Conservation (phyloP, 2,797 vertebrate species). For the Spinus pinus region DNA sequence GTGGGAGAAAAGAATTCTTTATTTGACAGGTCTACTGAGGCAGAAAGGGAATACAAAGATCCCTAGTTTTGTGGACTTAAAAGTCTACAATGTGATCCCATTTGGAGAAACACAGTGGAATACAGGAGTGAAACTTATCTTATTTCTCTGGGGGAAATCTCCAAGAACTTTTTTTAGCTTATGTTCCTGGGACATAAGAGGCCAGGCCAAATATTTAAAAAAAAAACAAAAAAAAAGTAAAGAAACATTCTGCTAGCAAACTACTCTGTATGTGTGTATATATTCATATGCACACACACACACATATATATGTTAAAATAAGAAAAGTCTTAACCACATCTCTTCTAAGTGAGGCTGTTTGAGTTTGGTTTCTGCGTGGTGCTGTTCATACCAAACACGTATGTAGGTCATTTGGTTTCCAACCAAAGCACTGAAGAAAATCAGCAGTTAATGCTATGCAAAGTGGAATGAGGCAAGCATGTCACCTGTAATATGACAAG, state of each 20-base stretch:
- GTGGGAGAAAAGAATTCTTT: background rate
- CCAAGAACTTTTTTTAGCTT: background rate
- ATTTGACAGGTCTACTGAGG: background rate
- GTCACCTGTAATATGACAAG: slow-evolving; percentile 22
- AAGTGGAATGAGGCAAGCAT: background rate
- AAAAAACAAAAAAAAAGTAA: background rate
- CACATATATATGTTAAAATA: background rate
- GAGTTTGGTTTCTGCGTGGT: background rate
- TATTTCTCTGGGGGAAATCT: background rate
- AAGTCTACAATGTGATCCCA: background rate
- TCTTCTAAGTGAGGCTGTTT: background rate
- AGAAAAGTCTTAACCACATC: background rate
- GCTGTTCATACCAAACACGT: background rate
- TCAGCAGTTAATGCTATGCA: background rate
- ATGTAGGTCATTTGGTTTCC: background rate
- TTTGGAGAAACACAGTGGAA: background rate
- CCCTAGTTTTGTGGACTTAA: background rate
- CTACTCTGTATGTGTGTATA: accelerated
- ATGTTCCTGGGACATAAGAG: background rate
- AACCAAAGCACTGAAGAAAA: background rate
- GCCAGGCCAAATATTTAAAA: background rate
- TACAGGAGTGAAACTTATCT: background rate
- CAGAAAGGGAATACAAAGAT: background rate
- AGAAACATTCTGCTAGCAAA: background rate
- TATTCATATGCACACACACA: background rate